Base-by-base conservation (phyloP, 2,888 invertebrate species). In the Antheraea yamamai region DNA sequence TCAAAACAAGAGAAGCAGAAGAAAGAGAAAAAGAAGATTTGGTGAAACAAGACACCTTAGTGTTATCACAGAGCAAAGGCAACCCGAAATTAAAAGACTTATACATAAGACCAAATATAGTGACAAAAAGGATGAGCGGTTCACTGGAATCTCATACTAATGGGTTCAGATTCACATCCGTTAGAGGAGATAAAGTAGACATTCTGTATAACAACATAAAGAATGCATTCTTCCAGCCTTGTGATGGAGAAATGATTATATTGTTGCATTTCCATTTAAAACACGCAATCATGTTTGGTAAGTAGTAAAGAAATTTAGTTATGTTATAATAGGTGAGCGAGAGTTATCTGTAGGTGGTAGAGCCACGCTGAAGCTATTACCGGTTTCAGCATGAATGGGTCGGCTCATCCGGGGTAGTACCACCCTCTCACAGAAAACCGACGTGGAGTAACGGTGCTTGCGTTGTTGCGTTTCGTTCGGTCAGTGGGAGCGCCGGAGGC, bases 231-330 rank as follows among this genome's bases (percentile, higher is more conserved):
- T 99, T 99, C 95, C 99, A 99, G 95, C 99, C 99, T 0, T 99
- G 99, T 87, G 99, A 99, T 89, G 98, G 99, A 78, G 99, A 99
- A 95, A 99, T 99, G 99, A 99, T 99, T 76, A 99, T 99, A 87
- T 95, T 99, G 47, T 95, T 99, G 77, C 99, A 99, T 95, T 99
- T 99, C 93, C 99, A 99, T 95, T 96, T 99, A 78, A 99, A 98
- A 96, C 98, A 99, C 90, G 99, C 99, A 51, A 99, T 99, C 79
- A 98, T 99, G 98, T 99, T 99, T 95, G 99, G 99, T 82, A 92
- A 96, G 92, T 88, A 70, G 26, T 35, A 30, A 14, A 26, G 4
- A 20, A 4, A 47, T n/a, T 23, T 20, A 47, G 20, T 55, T 55
- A 55, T 18, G 55, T 55, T 6, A 39, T n/a, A n/a, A n/a, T n/a